Conservation (phyloP, 1,140 invertebrate species). For the Drosophila sturtevanti region DNA sequence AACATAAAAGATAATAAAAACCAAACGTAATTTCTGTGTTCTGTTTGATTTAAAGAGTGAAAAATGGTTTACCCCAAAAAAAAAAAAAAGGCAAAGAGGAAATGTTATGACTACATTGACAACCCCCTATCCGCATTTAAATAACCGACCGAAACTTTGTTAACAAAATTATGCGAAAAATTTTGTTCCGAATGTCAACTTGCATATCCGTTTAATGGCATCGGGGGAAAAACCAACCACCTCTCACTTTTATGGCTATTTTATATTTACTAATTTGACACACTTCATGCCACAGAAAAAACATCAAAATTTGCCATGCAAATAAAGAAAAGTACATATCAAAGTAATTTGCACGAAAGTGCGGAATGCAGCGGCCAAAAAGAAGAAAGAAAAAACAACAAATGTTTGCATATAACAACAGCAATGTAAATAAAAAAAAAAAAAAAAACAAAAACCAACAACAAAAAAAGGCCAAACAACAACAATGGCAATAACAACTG, state of each 20-base stretch:
- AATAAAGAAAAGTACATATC: constrained; percentile 41
- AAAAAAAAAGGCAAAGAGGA: no score
- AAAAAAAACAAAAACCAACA: constrained; percentile 27
- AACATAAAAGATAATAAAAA: neutral
- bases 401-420: constrained; percentile 56
- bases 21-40: no score
- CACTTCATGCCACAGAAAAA: constrained; percentile 13
- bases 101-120: no score
- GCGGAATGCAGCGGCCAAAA: constrained; percentile 56
- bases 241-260: neutral
- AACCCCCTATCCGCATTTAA: no score
- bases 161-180: no score
- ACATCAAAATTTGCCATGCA: constrained; percentile 42
- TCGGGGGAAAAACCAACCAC: neutral
- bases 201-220: neutral
- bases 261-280: constrained; percentile 28
- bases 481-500: constrained; percentile 61
- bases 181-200: neutral
- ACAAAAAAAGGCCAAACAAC: constrained; percentile 38
- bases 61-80: no score
- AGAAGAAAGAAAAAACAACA: constrained; percentile 26
- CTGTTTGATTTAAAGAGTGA: no score
- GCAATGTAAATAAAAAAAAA: constrained; percentile 17
- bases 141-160: no score
- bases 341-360: constrained; percentile 48